Percentiles rank a stretch among this genome's conserved stretches.
phyloP scores from a whole-genome alignment of 1,140 invertebrate species.

The Andricus grossulariae region DNA sequence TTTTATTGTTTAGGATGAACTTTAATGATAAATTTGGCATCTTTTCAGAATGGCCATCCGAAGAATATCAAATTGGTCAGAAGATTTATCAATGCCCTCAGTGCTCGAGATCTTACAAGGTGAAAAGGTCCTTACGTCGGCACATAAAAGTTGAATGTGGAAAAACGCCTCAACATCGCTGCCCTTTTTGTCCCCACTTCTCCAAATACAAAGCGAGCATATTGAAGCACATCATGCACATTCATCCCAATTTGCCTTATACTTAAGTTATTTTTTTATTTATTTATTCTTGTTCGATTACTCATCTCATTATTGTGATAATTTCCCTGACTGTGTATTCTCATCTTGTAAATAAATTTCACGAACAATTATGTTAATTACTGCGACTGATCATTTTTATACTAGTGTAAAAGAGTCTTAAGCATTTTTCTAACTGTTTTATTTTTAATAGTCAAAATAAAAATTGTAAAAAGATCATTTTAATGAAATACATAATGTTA shows the following conservation, averaged over 20 bases:
- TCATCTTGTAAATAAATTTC: neutral
- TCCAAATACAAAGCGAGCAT: constrained; percentile 80
- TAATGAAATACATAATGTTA: too few species aligned
- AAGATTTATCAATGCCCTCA: constrained; percentile 80
- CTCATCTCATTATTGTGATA: neutral
- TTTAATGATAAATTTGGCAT: constrained; percentile 1
- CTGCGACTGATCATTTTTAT: too few species aligned
- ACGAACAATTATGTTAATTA: too few species aligned
- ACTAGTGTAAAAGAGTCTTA: too few species aligned
- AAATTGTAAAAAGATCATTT: too few species aligned
- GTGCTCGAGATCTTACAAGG: constrained; percentile 78
- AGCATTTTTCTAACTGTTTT: too few species aligned
- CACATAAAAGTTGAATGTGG: constrained; percentile 82
- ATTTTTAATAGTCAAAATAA: too few species aligned
- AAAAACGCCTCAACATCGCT: constrained; percentile 76
- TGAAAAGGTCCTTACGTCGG: constrained; percentile 75
- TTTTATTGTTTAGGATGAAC: neutral
- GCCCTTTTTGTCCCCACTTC: constrained; percentile 74
- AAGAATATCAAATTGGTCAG: constrained; percentile 13
- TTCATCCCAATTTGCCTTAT: constrained; percentile 58
- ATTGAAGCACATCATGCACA: constrained; percentile 63
- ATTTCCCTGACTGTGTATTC: neutral
- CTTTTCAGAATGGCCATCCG: constrained; percentile 48
- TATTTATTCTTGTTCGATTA: neutral
- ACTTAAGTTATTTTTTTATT: constrained; percentile 33